phyloP scores from a whole-genome alignment of 2,797 vertebrate genomes.

The Podargus strigoides region DNA sequence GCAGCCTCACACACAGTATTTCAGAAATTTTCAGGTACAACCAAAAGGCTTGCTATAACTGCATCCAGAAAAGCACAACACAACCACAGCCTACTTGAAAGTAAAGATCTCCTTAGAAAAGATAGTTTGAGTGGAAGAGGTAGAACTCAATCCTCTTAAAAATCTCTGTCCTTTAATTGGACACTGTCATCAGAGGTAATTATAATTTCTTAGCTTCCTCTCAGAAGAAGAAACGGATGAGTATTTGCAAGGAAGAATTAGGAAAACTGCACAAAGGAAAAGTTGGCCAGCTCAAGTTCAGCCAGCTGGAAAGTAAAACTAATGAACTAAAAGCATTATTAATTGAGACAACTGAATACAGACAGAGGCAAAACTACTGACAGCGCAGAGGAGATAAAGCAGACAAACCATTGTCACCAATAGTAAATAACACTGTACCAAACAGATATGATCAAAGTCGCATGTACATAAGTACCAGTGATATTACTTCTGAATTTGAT shows the following conservation, averaged over 20 bases:
- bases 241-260: not conserved
- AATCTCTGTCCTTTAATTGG: not conserved
- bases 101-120: not conserved
- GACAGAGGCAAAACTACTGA: slow-evolving; percentile 17
- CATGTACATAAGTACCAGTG: slow-evolving; percentile 1
- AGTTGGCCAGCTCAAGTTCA: not conserved
- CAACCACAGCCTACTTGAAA: not conserved
- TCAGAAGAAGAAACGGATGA: slow-evolving; percentile 12
- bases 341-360: slow-evolving; percentile 22
- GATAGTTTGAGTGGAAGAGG: not conserved
- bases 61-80: not conserved
- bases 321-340: slow-evolving; percentile 33
- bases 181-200: not conserved
- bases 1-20: not conserved
- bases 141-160: not conserved
- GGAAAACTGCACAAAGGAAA: slow-evolving; percentile 3
- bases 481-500: slow-evolving; percentile 49
- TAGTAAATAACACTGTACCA: slow-evolving; percentile 31
- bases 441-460: slow-evolving; percentile 36
- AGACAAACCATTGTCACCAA: slow-evolving; percentile 44
- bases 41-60: not conserved
- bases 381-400: slow-evolving; percentile 34
- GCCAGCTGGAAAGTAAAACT: slow-evolving; percentile 19
- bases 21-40: not conserved
- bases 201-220: slow-evolving; percentile 9